Evolutionary conservation across 2,888 invertebrate species (phyloP), one percentile per base, ranked within the genome.

Genomic region (Apodemia zela): DNA sequence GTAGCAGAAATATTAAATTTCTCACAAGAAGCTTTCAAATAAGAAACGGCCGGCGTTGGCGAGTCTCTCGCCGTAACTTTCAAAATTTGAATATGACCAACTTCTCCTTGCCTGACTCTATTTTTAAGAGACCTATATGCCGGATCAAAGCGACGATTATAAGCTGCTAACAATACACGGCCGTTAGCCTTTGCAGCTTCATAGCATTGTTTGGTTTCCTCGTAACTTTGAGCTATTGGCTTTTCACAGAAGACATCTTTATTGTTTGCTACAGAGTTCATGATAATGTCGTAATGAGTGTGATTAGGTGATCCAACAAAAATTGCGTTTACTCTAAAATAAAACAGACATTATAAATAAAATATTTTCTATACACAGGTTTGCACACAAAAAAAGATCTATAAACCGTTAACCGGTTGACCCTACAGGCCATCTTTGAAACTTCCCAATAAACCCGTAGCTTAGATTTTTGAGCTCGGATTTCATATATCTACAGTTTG

Each of bases 161-260:
- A 95, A 5, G 94, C 94, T 33, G 93, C 93, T 64, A 94, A 92
- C 5, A 95, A 80, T 0, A 93, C 89, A 38, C 87, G 89, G 2
- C 93, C 92, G 35, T 87, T 86, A 60, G 90, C 82, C 63, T 89
- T 87, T 0, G 95, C 94, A 0, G 89, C 81, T 57, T 93, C 91
- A 74, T 94, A 95, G 71, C 94, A 94, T 64, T 85, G 90, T 10
- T 83, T 84, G 0, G 93, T 93, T 10, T 92, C 89, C 33, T 87
- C 82, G 3, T 87, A 82, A 65, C 88, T 86, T 71, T 93, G 92
- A 0, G 94, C 93, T 10, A 95, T 92, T 0, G 95, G 95, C 73
- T 95, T 95, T 78, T 95, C 95, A 71, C 94, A 94, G 76, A 94
- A 95, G 0, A 95, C 94, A 18, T 93, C 93, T 74, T 95, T 95